Evolutionary conservation across 1,140 invertebrate species (phyloP).

Genomic region (Neodiprion pinetum): DNA sequence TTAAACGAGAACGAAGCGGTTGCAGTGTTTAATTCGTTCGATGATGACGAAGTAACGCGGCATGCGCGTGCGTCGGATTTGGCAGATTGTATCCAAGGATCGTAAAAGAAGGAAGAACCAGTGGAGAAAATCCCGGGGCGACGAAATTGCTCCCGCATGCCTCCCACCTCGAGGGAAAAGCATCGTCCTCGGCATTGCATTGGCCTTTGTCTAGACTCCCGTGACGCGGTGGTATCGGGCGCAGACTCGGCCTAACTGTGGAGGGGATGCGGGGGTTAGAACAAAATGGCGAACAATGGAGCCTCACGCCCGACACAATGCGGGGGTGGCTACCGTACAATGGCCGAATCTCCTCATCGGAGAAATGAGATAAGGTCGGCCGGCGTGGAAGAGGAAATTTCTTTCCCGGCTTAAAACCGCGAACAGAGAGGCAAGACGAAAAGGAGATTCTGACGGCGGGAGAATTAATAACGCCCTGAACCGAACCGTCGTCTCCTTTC

Average conservation of each 20-base stretch:
- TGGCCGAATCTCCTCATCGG: not conserved
- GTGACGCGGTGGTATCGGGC: not conserved
- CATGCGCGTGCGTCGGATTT: not conserved
- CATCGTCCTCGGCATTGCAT: not conserved
- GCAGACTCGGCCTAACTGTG: not conserved
- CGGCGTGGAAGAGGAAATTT: not conserved
- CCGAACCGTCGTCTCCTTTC: not conserved
- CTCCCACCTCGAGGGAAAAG: not conserved
- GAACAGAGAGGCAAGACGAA: too few relatives aligned
- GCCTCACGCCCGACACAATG: constrained; percentile 13
- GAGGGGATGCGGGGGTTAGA: not conserved
- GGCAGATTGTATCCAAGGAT: not conserved
- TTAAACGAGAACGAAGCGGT: not conserved
- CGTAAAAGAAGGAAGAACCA: not conserved
- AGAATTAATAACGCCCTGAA: not conserved
- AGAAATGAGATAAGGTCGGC: not conserved
- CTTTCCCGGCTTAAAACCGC: not conserved
- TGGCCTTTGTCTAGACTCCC: constrained; percentile 5
- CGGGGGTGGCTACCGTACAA: constrained; percentile 7
- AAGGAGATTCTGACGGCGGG: not conserved
- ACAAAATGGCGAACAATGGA: constrained; percentile 15
- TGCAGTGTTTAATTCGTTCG: not conserved
- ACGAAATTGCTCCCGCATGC: not conserved
- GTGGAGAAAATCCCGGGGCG: not conserved
- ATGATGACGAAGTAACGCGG: not conserved